Evolutionary conservation across 2,888 invertebrate species (phyloP), one percentile per base, ranked within the genome.

Genomic region (Cryptocephalus moraei): DNA sequence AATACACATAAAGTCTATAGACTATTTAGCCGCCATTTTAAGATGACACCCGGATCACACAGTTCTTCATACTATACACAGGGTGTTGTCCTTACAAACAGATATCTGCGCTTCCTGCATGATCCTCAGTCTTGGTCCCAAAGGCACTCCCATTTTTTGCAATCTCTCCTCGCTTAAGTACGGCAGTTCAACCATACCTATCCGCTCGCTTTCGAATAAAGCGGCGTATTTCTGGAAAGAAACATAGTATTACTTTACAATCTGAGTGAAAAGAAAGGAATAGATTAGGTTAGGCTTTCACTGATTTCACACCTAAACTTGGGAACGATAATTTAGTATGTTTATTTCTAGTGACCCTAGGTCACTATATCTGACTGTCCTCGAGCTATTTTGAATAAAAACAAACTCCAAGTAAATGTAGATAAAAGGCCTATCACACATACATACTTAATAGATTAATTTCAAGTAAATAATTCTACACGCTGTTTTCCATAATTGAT

Each of bases 181-280:
- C 0, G 92, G 92, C 49, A 93, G 73, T 68, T 93, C 93, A 33
- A 91, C 86, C 73, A 93, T 88, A 8, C 91, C 91, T 0, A 90
- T 84, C 62, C 86, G 84, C 71, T 92, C 91, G 55, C 83, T 83
- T 63, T 91, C 90, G 53, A 93, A 82, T 42, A 86, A 77, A 1
- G 76, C 75, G 33, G 88, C 88, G 67, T 91, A 93, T 83, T 90
- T 91, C 92, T 92, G 74, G 31, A 73, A 73, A 61, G 54, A 54
- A 59, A 56, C 22, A 22, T 6, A 22, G 6, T 22, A 22, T 22
- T 22, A 22, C 22, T 22, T 22, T 22, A 6, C 22, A 6, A n/a
- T n/a, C n/a, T n/a, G n/a, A n/a, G n/a, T n/a, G n/a, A n/a, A n/a
- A n/a, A n/a, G n/a, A n/a, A n/a, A n/a, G n/a, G n/a, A n/a, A n/a